Evolutionary conservation across 2,888 invertebrate genomes (phyloP).

Genomic region (Liodrosophila aerea): DNA sequence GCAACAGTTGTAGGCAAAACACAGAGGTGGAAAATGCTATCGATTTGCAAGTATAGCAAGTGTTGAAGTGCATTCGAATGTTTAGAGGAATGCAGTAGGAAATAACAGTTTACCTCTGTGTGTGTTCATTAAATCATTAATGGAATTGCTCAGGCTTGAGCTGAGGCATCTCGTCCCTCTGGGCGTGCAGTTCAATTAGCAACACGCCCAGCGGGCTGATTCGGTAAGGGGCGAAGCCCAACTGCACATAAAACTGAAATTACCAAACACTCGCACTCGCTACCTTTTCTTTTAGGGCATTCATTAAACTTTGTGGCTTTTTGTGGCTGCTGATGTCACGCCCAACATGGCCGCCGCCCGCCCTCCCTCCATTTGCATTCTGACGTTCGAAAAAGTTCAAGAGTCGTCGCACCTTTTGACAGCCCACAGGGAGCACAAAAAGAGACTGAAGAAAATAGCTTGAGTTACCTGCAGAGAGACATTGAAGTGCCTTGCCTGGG

Average conservation of each 20-base stretch:
- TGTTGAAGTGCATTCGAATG: conserved; percentile 39
- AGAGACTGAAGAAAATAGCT: background rate
- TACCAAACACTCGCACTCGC: conserved; percentile 37
- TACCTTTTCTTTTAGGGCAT: conserved; percentile 30
- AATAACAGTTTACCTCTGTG: no score
- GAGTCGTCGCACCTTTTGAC: conserved; percentile 65
- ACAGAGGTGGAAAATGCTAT: conserved; percentile 17
- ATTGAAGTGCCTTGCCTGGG: background rate
- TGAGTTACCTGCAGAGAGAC: conserved; percentile 3
- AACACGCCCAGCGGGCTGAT: conserved; percentile 22
- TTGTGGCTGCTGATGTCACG: conserved; percentile 28
- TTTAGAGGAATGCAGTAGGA: no score
- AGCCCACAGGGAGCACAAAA: background rate
- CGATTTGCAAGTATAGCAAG: conserved; percentile 13
- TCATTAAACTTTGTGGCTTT: conserved; percentile 64
- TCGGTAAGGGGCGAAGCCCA: conserved; percentile 25
- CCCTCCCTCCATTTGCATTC: conserved; percentile 47
- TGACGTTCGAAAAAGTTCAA: conserved; percentile 68
- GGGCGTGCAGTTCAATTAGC: conserved; percentile 35
- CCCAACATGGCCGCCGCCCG: conserved; percentile 19
- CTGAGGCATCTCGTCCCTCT: conserved; percentile 9
- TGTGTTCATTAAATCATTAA: conserved; percentile 34
- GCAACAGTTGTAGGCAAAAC: conserved; percentile 1
- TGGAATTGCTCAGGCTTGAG: conserved; percentile 36
- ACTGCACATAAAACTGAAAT: conserved; percentile 50